These are phyloP conservation scores for Nycticryphes semicollaris DNA, from an alignment of 2,113 vertebrate genomes.

Conservation along the genomic window DNA sequence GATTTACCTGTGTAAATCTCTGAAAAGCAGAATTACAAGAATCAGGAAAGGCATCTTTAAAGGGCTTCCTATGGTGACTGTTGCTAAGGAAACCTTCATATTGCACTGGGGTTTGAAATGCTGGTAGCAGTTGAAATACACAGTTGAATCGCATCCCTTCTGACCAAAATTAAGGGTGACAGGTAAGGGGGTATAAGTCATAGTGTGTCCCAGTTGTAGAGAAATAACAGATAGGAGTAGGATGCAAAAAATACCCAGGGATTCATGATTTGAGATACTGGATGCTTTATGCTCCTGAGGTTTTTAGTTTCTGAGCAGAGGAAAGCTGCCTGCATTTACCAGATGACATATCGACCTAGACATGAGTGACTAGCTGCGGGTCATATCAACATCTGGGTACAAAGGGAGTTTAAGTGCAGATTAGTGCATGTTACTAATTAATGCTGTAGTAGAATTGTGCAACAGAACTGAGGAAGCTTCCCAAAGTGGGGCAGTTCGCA, in stretches of 20 bases:
- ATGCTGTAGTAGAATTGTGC: not conserved
- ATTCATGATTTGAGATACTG: not conserved
- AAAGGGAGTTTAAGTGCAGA: not conserved
- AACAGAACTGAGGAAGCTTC: not conserved
- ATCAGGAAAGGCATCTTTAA: slow-evolving; percentile 35
- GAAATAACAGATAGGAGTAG: slow-evolving; percentile 8
- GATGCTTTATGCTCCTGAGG: not conserved
- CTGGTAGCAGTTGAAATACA: not conserved
- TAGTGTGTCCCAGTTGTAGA: slow-evolving; percentile 9
- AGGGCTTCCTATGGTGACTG: slow-evolving; percentile 58
- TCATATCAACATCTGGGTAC: slow-evolving; percentile 19
- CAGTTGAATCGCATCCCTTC: not conserved
- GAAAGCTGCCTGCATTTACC: not conserved
- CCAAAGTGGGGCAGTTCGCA: not conserved
- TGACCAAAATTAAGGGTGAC: slow-evolving; percentile 49
- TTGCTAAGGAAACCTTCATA: slow-evolving; percentile 67
- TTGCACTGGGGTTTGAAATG: slow-evolving; percentile 17
- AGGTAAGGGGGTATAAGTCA: slow-evolving; percentile 48
- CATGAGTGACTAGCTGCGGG: not conserved
- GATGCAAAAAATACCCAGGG: not conserved
- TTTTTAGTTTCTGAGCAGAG: not conserved
- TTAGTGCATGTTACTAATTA: slow-evolving; percentile 10
- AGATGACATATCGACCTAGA: not conserved
- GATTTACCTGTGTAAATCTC: slow-evolving; percentile 33
- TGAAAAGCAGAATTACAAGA: slow-evolving; percentile 19